Evolutionary conservation across 92 coral and sea anemone genomes (phyloP).

Genomic region (Actinostola sp.): DNA sequence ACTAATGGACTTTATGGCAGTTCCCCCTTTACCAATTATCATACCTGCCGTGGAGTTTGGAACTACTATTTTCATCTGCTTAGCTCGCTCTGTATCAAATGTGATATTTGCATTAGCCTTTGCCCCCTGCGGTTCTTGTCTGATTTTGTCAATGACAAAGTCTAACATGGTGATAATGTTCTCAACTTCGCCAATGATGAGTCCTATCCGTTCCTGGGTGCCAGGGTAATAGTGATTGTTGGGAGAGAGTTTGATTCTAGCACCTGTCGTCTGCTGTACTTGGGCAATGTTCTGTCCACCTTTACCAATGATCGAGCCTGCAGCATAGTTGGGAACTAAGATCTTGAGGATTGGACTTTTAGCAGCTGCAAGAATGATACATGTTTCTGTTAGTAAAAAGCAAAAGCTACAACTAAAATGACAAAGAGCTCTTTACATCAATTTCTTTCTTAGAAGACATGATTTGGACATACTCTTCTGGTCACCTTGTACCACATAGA

Average conservation of each 20-base stretch:
- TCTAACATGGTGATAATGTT: constrained; percentile 86
- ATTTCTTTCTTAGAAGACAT: too few species aligned
- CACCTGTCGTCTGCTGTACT: constrained; percentile 96
- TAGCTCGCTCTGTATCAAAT: constrained; percentile 89
- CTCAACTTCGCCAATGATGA: constrained; percentile 95
- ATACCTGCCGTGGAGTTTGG: constrained; percentile 99
- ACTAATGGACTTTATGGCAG: constrained; percentile 84
- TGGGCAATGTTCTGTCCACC: constrained; percentile 95
- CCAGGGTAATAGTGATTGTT: constrained; percentile 98
- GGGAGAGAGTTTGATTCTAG: constrained; percentile 93
- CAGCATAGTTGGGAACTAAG: constrained; percentile 97
- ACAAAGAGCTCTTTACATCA: too few species aligned
- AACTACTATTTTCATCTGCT: constrained; percentile 91
- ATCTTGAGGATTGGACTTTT: constrained; percentile 95
- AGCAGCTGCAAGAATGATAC: constrained; percentile 56
- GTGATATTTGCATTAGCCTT: constrained; percentile 72
- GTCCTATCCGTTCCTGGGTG: constrained; percentile 95
- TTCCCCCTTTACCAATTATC: constrained; percentile 96
- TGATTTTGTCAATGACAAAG: constrained; percentile 93
- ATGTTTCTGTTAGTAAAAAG: neutral
- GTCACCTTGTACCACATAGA: too few species aligned
- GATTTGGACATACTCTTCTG: too few species aligned
- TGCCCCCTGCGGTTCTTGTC: constrained; percentile 91
- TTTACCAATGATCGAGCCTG: constrained; percentile 98
- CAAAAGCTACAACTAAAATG: too few species aligned